phyloP scores from a whole-genome alignment of 2,888 invertebrate species.

The Ceriagrion tenellum region DNA sequence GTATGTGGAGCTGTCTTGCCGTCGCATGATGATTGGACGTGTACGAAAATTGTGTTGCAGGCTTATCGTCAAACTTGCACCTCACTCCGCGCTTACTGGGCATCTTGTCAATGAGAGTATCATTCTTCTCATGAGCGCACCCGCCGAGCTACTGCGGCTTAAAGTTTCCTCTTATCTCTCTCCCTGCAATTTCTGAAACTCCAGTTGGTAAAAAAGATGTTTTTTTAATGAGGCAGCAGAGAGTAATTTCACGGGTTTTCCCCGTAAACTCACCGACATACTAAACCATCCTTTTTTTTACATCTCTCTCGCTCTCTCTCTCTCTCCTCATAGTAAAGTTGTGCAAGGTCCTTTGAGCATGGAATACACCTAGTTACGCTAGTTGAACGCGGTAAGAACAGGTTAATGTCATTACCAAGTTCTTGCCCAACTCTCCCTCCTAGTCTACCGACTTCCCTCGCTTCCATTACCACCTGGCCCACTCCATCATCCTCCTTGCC shows the following conservation, averaged over 20 bases:
- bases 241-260: slow-evolving; percentile 21
- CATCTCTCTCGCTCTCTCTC: neutral
- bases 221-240: neutral
- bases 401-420: slow-evolving; percentile 26
- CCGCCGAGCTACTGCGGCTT: neutral
- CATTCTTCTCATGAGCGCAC: neutral
- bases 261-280: neutral
- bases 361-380: slow-evolving; percentile 26
- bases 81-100: neutral
- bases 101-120: neutral
- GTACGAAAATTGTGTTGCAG: neutral
- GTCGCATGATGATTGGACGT: neutral
- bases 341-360: neutral
- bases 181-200: neutral
- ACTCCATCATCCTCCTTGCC: neutral
- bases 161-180: neutral
- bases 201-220: neutral
- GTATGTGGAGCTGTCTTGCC: neutral
- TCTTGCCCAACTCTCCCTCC: neutral
- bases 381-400: slow-evolving; percentile 7
- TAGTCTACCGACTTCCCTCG: neutral
- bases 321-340: neutral
- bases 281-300: neutral
- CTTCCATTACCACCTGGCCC: neutral
- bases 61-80: neutral